Conservation (phyloP, 2,797 vertebrate genomes). For the Chromobotia macracanthus region DNA sequence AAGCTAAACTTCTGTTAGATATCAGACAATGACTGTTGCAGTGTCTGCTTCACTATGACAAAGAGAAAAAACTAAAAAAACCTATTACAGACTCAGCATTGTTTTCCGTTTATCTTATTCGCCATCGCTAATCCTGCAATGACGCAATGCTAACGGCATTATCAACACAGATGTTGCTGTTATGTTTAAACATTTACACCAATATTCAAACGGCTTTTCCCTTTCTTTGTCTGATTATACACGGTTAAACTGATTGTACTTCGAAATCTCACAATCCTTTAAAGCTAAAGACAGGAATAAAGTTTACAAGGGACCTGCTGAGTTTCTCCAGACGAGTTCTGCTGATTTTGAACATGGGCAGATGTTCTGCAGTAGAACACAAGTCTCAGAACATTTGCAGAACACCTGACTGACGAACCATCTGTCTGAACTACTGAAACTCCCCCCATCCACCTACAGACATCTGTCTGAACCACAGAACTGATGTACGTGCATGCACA, state of each 20-base stretch:
- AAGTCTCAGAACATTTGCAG: not conserved
- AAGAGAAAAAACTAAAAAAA: constrained; percentile 11
- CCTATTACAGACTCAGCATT: constrained; percentile 12
- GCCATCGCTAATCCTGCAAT: not conserved
- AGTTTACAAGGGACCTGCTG: not conserved
- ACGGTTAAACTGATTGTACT: not conserved
- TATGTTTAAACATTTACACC: not conserved
- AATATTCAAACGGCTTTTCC: not conserved
- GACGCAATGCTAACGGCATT: not conserved
- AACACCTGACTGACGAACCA: constrained; percentile 36
- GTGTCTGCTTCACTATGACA: constrained; percentile 3
- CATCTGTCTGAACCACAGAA: too few species aligned
- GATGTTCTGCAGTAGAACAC: too few species aligned
- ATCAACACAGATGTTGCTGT: not conserved
- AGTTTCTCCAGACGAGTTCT: not conserved
- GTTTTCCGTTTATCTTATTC: not conserved
- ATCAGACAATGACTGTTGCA: constrained; percentile 26
- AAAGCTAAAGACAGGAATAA: not conserved
- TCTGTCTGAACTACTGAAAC: constrained; percentile 19
- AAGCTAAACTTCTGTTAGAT: constrained; percentile 10
- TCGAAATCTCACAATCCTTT: constrained; percentile 4
- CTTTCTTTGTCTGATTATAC: not conserved
- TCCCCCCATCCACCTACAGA: too few species aligned
- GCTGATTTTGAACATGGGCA: constrained; percentile 3
- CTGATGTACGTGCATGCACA: too few species aligned